A percentile compares a stretch with the other conserved stretches of the same genome.
These are phyloP conservation scores for Magallana gigas DNA, from an alignment of 1,140 invertebrate species.

Conservation along the genomic window DNA sequence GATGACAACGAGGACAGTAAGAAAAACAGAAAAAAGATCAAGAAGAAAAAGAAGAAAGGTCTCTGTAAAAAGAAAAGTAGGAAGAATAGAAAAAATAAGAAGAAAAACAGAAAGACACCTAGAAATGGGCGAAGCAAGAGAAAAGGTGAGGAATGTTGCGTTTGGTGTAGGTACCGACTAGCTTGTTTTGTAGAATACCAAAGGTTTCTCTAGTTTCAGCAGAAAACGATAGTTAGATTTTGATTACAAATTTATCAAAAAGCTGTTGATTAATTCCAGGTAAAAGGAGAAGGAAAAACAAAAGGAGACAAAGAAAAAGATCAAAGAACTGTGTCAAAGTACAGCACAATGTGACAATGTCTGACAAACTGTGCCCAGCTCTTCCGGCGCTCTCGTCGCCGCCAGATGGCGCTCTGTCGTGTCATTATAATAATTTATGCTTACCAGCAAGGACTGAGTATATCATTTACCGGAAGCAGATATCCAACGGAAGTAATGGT, in stretches of 20 bases:
- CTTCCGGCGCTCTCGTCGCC: not conserved
- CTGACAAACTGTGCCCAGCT: not conserved
- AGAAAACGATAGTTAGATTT: no score
- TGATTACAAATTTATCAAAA: no score
- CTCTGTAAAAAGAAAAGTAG: not conserved
- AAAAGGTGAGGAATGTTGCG: not conserved
- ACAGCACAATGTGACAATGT: not conserved
- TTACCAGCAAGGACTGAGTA: conserved; percentile 28
- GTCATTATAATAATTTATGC: conserved; percentile 15
- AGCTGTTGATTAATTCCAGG: not conserved
- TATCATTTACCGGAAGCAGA: conserved; percentile 14
- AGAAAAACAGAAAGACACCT: conserved; percentile 31
- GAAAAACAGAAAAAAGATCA: not conserved
- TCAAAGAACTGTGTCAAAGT: conserved; percentile 6
- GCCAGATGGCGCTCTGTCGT: not conserved
- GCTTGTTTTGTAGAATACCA: no score
- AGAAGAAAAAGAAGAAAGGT: not conserved
- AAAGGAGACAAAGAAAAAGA: conserved; percentile 22
- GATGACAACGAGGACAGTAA: not conserved
- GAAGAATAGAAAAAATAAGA: not conserved
- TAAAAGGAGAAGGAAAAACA: conserved; percentile 34
- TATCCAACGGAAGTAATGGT: not conserved
- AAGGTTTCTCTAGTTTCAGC: no score
- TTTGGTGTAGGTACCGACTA: no score
- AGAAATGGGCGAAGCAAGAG: conserved; percentile 3